Conservation (phyloP, 2,113 vertebrate species). For the Myxocyprinus asiaticus region DNA sequence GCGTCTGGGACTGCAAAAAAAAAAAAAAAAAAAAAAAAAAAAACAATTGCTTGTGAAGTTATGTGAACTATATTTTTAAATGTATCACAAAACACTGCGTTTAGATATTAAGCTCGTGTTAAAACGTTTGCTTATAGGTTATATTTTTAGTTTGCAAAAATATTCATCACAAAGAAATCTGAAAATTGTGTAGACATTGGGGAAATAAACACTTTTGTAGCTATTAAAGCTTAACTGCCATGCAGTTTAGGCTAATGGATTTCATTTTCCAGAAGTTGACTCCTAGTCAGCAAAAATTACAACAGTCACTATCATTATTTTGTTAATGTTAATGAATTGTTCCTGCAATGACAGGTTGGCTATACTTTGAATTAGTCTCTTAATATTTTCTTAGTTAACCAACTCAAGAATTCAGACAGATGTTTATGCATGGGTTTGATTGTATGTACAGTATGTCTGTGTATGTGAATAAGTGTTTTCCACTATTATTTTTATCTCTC, state of each 20-base stretch:
- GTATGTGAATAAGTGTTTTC: too few relatives aligned
- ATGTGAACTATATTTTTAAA: constrained; percentile 4
- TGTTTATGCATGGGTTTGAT: too few relatives aligned
- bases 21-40: too few relatives aligned
- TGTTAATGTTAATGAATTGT: neutral
- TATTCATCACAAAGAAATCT: neutral
- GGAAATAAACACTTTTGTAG: constrained; percentile 11
- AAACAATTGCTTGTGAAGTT: constrained; percentile 16
- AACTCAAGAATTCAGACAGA: too few relatives aligned
- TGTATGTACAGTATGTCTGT: too few relatives aligned
- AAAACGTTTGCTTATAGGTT: neutral
- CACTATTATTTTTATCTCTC: too few relatives aligned
- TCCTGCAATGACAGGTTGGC: constrained; percentile 3
- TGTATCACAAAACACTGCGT: neutral
- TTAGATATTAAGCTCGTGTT: constrained; percentile 11
- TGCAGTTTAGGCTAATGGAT: constrained; percentile 27
- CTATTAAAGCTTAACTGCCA: constrained; percentile 10
- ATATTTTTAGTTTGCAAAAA: neutral
- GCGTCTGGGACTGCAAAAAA: neutral
- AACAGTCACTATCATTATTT: neutral
- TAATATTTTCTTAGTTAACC: too few relatives aligned
- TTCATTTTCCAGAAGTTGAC: neutral
- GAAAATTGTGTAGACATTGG: constrained; percentile 9
- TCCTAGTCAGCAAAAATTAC: constrained; percentile 8
- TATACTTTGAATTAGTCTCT: neutral